Conservation (phyloP, 1,140 invertebrate genomes). For the Drosophila sp. region DNA sequence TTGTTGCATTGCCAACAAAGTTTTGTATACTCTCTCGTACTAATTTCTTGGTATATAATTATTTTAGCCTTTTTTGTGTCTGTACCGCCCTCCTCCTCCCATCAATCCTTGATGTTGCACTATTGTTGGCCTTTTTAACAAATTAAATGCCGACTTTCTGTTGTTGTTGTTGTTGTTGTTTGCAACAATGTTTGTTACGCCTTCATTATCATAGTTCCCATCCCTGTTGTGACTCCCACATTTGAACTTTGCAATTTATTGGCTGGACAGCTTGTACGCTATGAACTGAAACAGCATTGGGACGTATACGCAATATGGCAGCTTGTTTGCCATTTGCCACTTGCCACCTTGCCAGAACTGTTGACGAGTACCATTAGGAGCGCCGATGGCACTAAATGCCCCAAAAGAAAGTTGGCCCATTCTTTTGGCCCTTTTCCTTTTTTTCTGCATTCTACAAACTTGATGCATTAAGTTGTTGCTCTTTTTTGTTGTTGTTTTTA, state of each 20-base stretch:
- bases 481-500: conserved; percentile 1
- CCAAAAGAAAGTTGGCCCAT: conserved; percentile 24
- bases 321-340: background rate
- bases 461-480: conserved; percentile 15
- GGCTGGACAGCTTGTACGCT: conserved; percentile 35
- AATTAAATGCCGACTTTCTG: conserved; percentile 76
- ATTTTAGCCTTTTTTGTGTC: conserved; percentile 45
- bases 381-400: conserved; percentile 33
- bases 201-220: conserved; percentile 36
- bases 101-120: background rate
- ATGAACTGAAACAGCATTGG: too few species aligned
- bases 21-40: conserved; percentile 63
- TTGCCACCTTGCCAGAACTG: conserved; percentile 9
- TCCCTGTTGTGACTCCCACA: background rate
- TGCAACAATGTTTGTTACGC: conserved; percentile 26
- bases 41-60: conserved; percentile 82
- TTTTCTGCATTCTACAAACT: conserved; percentile 10
- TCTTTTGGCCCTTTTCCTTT: background rate
- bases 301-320: conserved; percentile 47
- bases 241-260: conserved; percentile 43
- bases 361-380: conserved; percentile 12
- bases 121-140: conserved; percentile 75
- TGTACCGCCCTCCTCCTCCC: background rate
- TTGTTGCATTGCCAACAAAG: conserved; percentile 71
- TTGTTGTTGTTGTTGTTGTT: too few species aligned